Evolutionary conservation across 2,113 vertebrate genomes (phyloP).

Genomic region (Xenotilapia leptura): DNA sequence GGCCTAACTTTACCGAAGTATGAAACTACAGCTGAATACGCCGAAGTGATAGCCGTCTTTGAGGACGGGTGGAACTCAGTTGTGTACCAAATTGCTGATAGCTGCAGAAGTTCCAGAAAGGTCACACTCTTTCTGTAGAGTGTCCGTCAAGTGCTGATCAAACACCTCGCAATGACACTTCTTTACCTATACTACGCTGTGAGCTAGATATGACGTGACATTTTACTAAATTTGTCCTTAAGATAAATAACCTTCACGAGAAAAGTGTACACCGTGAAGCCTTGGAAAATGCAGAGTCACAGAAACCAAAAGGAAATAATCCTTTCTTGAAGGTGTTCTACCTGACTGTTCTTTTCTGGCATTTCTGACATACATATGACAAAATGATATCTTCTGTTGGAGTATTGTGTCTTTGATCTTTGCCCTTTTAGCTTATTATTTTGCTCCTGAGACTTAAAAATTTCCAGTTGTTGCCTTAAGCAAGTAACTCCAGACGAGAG

Average conservation of each 20-base stretch:
- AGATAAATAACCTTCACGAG: neutral
- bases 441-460: neutral
- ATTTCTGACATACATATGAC: neutral
- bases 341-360: neutral
- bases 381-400: neutral
- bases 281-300: neutral
- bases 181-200: neutral
- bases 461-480: neutral
- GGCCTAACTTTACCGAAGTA: neutral
- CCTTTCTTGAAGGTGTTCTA: neutral
- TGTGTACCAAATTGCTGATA: constrained; percentile 30
- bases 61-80: neutral
- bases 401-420: neutral
- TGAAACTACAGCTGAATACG: neutral
- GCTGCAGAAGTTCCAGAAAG: constrained; percentile 31
- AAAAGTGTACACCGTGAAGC: neutral
- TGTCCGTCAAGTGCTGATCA: constrained; percentile 27
- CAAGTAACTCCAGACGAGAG: neutral
- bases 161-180: constrained; percentile 11
- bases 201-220: constrained; percentile 31
- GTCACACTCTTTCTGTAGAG: neutral
- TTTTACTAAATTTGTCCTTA: constrained; percentile 38
- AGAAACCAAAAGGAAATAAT: neutral
- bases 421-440: neutral
- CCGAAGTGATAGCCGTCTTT: neutral